Base-by-base conservation (phyloP, 2,113 vertebrate species). In the human (Homo sapiens) region DNA sequence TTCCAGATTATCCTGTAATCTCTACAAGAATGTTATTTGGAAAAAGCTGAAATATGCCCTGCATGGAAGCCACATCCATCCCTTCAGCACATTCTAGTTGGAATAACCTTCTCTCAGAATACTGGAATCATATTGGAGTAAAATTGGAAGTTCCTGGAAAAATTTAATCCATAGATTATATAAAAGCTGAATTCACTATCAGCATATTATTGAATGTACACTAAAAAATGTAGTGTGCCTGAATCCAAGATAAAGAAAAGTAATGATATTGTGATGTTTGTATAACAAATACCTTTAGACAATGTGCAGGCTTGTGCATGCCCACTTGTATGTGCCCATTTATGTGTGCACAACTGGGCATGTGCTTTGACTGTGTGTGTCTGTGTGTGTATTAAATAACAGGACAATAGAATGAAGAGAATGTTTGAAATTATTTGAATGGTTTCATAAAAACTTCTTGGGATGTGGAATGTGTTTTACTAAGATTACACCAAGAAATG, bases 11-110 rank as follows among this genome's bases (percentile, higher is more conserved):
- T 98, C 95, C 97, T 98, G 96, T 99, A 99, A 99, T 99, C 99
- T 99, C 97, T 98, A 95, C 97, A 99, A 98, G 98, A 99, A 99
- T 99, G 98, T 98, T 99, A 96, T 98, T 99, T 99, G 98, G 98
- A 98, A 98, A 97, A 98, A 98, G 89, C 97, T 98, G 98, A 98
- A 98, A 97, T 98, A 98, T 98, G 98, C 94, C 97, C 97, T 97
- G 97, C 59, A 93, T 98, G 92, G 96, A 98, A 95, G 92, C 96
- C 94, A 83, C 83, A 96, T 97, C 96, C 96, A 98, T 97, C 94
- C 91, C 93, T 97, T 95, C 87, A 96, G 95, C 82, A 96, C 90
- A 97, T 97, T 98, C 97, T 61, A 80, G 95, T 97, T 96, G 82
- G 93, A 97, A 96, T 95, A 94, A 96, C 59, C 91, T 97, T 96